These are phyloP conservation scores for Pluvialis apricaria DNA, from an alignment of 2,113 vertebrate species.

Conservation along the genomic window DNA sequence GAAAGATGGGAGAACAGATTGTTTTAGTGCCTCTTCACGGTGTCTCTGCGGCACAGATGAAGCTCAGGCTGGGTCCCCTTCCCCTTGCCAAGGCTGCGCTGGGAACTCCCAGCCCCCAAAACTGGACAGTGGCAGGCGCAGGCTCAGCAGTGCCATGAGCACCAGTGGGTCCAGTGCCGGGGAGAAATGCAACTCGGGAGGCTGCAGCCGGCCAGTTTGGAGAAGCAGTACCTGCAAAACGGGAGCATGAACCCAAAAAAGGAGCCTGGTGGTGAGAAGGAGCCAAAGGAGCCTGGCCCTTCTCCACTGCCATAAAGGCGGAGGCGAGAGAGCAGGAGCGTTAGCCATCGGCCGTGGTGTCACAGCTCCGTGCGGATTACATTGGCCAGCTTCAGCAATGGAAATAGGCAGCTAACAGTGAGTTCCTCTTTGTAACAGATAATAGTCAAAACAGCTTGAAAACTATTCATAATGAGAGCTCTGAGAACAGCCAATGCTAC, in stretches of 20 bases:
- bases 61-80: constrained; percentile 23
- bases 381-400: constrained; percentile 34
- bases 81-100: constrained; percentile 2
- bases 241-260: background rate
- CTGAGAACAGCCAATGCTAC: constrained; percentile 54
- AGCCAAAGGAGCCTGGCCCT: background rate
- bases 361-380: background rate
- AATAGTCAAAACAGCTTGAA: constrained; percentile 78
- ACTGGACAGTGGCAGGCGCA: accelerated
- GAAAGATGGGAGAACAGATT: constrained; percentile 54
- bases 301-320: background rate
- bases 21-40: background rate
- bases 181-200: accelerated
- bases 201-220: background rate
- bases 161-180: background rate
- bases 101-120: background rate
- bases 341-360: background rate
- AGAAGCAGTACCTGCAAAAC: background rate
- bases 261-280: background rate
- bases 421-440: constrained; percentile 68
- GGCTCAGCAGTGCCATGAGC: background rate
- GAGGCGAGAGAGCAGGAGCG: accelerated
- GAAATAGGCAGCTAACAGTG: constrained; percentile 68
- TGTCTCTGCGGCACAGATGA: constrained; percentile 39
- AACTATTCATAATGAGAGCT: constrained; percentile 66